Conservation (phyloP, 2,797 vertebrate species). For the Oreochromis mossambicus region DNA sequence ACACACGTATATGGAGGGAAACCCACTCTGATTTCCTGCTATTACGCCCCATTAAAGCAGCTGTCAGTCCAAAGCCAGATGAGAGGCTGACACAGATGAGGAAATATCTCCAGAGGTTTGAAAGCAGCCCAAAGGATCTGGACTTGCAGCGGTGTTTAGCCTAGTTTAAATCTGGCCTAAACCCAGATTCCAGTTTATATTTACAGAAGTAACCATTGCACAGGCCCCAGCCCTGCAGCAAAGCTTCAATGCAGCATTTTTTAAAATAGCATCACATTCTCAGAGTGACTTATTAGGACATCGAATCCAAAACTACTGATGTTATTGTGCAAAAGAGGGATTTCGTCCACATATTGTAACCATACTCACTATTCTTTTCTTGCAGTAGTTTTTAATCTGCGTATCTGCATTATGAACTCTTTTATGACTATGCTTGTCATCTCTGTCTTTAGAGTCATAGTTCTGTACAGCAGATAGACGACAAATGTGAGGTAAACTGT, state of each 20-base stretch:
- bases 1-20: conserved; percentile 55
- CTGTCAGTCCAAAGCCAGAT: conserved; percentile 79
- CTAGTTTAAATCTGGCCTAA: conserved; percentile 50
- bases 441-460: background rate
- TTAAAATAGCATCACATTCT: background rate
- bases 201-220: conserved; percentile 36
- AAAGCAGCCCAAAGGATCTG: conserved; percentile 52
- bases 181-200: conserved; percentile 56
- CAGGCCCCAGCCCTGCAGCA: conserved; percentile 5
- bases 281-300: background rate
- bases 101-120: conserved; percentile 68
- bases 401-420: background rate
- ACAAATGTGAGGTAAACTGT: background rate
- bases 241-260: background rate
- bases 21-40: conserved; percentile 81
- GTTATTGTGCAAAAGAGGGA: background rate
- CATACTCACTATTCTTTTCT: background rate
- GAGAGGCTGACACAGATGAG: conserved; percentile 77
- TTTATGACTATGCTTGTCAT: background rate
- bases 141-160: conserved; percentile 47
- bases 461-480: background rate
- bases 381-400: background rate
- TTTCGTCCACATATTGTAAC: background rate
- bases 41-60: conserved; percentile 79
- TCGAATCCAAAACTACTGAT: background rate